Conservation (phyloP, 2,888 invertebrate species). For the Adelognathus sp. region DNA sequence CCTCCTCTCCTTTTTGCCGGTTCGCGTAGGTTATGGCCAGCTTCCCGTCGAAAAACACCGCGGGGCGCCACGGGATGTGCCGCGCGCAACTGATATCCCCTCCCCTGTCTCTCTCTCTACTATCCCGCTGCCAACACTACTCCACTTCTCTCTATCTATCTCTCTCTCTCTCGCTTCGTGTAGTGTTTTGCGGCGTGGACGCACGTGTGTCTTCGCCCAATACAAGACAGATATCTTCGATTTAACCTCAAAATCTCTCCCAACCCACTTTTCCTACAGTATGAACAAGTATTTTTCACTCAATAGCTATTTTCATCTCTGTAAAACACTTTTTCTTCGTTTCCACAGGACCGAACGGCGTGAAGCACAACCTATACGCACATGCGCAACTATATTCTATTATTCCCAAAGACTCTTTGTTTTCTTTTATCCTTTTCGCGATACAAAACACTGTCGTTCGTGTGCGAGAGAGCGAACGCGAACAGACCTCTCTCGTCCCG, state of each 20-base stretch:
- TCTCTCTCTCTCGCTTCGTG: conserved; percentile 17
- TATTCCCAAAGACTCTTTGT: too few relatives aligned
- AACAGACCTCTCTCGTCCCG: conserved; percentile 18
- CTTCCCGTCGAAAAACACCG: conserved; percentile 75
- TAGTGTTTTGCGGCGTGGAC: conserved; percentile 37
- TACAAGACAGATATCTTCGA: too few relatives aligned
- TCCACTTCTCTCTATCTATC: conserved; percentile 22
- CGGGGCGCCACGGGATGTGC: conserved; percentile 76
- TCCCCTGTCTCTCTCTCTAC: conserved; percentile 15
- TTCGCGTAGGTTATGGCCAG: conserved; percentile 72
- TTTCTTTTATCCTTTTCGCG: not conserved
- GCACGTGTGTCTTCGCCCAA: too few relatives aligned
- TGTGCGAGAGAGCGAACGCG: conserved; percentile 33
- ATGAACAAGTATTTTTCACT: too few relatives aligned
- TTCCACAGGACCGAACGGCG: too few relatives aligned
- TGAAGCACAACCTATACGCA: too few relatives aligned
- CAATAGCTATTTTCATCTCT: too few relatives aligned
- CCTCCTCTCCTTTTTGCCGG: conserved; percentile 63
- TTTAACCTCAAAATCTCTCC: too few relatives aligned
- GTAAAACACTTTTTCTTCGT: too few relatives aligned
- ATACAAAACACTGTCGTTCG: conserved; percentile 47
- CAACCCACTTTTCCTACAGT: too few relatives aligned
- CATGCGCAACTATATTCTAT: too few relatives aligned
- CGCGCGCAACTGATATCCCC: conserved; percentile 40
- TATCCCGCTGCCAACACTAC: conserved; percentile 46